Conservation (phyloP, 2,113 vertebrate genomes). For the Oxyruncus cristatus region DNA sequence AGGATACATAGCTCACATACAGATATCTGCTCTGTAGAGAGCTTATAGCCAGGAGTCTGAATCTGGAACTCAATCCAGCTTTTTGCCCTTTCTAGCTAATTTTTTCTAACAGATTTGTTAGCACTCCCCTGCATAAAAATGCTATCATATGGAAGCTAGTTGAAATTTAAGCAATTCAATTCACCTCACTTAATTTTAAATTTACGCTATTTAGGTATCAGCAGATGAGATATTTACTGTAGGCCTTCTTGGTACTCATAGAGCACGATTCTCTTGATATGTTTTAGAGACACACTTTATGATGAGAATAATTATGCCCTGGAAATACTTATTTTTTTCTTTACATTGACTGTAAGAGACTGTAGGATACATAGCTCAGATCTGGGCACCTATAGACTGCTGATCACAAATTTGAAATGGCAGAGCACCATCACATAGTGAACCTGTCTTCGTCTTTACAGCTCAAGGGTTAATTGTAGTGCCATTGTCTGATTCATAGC, state of each 20-base stretch:
- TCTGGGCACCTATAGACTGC: background rate
- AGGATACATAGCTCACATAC: background rate
- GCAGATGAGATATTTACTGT: background rate
- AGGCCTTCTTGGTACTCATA: background rate
- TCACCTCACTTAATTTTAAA: background rate
- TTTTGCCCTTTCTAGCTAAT: background rate
- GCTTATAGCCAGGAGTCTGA: background rate
- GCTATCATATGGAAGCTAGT: background rate
- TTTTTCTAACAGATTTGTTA: background rate
- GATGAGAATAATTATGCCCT: background rate
- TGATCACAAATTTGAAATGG: background rate
- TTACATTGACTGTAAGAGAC: background rate
- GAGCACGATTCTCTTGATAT: background rate
- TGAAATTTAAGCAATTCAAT: background rate
- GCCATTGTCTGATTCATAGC: background rate
- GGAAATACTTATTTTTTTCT: background rate
- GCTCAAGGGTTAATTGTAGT: background rate
- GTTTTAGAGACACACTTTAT: background rate
- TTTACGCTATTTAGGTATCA: background rate
- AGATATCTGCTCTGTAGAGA: background rate
- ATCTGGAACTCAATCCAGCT: background rate
- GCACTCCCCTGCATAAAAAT: background rate
- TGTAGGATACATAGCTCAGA: background rate
- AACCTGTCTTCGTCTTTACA: too few relatives aligned
- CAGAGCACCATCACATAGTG: too few relatives aligned